These are phyloP conservation scores for Picathartes gymnocephalus DNA, from an alignment of 2,113 vertebrate species.

Conservation along the genomic window DNA sequence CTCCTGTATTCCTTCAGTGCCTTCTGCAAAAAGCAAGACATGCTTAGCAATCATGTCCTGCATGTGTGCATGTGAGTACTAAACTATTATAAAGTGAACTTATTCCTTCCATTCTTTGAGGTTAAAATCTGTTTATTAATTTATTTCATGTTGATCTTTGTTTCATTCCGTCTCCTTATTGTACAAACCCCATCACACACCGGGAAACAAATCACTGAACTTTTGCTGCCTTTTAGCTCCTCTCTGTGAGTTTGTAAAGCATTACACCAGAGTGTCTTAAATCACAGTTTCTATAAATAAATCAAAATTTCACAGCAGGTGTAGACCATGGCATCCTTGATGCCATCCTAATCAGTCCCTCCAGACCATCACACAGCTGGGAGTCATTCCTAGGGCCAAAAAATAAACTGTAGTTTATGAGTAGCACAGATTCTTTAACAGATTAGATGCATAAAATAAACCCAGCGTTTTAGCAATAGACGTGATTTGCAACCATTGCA, in stretches of 20 bases:
- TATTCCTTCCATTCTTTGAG: background rate
- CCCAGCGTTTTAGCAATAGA: background rate
- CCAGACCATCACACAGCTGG: background rate
- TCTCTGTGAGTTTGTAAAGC: background rate
- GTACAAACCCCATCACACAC: background rate
- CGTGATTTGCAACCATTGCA: background rate
- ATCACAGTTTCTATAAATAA: background rate
- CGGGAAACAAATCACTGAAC: background rate
- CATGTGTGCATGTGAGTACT: background rate
- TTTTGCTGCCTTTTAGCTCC: conserved; percentile 17
- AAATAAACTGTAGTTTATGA: background rate
- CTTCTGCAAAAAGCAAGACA: background rate
- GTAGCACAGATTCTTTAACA: background rate
- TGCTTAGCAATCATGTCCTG: background rate
- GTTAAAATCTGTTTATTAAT: background rate
- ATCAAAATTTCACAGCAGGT: background rate
- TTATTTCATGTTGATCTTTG: background rate
- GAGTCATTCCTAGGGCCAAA: background rate
- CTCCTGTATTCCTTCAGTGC: background rate
- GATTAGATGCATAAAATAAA: background rate
- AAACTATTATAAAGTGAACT: background rate
- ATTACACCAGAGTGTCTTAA: background rate
- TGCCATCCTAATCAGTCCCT: background rate
- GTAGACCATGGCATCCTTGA: background rate
- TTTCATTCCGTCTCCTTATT: background rate